Conservation (phyloP, 1,140 invertebrate genomes). For the Drosophila baimaii region DNA sequence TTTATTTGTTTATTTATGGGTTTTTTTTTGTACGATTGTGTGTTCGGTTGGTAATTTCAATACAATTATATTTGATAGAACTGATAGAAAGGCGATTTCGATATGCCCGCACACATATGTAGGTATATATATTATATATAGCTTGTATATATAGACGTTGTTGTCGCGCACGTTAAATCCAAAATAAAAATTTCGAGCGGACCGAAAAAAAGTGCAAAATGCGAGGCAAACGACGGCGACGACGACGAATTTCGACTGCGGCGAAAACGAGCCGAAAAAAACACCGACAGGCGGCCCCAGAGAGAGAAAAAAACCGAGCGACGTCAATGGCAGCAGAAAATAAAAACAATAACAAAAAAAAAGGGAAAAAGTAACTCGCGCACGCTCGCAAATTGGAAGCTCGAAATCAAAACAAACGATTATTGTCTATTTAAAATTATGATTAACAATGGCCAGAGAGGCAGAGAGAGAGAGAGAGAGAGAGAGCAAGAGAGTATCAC, state of each 20-base stretch:
- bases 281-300: constrained; percentile 60
- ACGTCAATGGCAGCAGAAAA: constrained; percentile 61
- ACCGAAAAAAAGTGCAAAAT: constrained; percentile 63
- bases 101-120: constrained; percentile 24
- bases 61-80: constrained; percentile 37
- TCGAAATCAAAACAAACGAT: constrained; percentile 81
- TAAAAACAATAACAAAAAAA: constrained; percentile 44
- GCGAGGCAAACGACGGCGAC: constrained; percentile 65
- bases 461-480: background rate
- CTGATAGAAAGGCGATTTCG: constrained; percentile 42
- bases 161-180: constrained; percentile 43
- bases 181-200: constrained; percentile 61
- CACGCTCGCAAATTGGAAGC: constrained; percentile 78
- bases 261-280: constrained; percentile 74
- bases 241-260: constrained; percentile 78
- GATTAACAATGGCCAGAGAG: constrained; percentile 63
- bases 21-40: constrained; percentile 4
- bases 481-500: background rate
- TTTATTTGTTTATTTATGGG: constrained; percentile 42
- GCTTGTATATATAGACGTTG: constrained; percentile 34
- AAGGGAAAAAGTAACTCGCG: constrained; percentile 58
- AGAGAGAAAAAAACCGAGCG: constrained; percentile 15
- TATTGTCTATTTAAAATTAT: constrained; percentile 83
- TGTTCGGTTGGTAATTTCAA: constrained; percentile 39
- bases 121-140: constrained; percentile 52